Evolutionary conservation across 1,140 invertebrate species (phyloP).

Genomic region (Drosophila punjabiensis): DNA sequence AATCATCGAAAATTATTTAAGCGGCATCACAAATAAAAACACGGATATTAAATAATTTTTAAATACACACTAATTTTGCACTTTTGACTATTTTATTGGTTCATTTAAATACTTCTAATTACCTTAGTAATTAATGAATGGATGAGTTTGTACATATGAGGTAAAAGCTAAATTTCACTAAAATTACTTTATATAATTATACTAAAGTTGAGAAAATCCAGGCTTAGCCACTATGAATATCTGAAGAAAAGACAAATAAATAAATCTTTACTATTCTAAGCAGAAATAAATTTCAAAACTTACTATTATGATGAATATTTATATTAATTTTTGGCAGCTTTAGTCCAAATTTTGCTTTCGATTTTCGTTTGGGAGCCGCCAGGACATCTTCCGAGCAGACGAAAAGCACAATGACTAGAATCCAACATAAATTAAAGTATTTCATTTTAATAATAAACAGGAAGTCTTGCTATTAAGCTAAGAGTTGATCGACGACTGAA

Average conservation of each 20-base stretch:
- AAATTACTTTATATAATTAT: neutral
- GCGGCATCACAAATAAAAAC: neutral
- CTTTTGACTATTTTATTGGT: neutral
- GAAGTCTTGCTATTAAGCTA: neutral
- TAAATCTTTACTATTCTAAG: neutral
- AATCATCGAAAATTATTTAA: neutral
- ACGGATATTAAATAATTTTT: too few species aligned
- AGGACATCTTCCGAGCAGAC: slow-evolving; percentile 20
- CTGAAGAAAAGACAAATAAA: slow-evolving; percentile 31
- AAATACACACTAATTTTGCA: neutral
- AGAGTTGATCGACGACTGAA: slow-evolving; percentile 18
- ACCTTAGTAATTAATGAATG: neutral
- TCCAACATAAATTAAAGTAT: slow-evolving; percentile 54
- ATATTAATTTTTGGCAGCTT: slow-evolving; percentile 65
- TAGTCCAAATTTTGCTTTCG: slow-evolving; percentile 12
- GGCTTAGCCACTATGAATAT: slow-evolving; percentile 60
- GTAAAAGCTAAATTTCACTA: neutral
- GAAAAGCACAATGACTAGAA: slow-evolving; percentile 36
- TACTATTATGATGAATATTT: slow-evolving; percentile 74
- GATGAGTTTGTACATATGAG: neutral
- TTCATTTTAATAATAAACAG: slow-evolving; percentile 47
- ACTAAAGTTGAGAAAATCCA: neutral
- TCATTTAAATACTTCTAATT: too few species aligned
- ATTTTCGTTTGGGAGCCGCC: slow-evolving; percentile 52
- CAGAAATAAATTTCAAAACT: slow-evolving; percentile 17